Conservation (phyloP, 2,113 vertebrate genomes). For the Myodes glareolus region DNA sequence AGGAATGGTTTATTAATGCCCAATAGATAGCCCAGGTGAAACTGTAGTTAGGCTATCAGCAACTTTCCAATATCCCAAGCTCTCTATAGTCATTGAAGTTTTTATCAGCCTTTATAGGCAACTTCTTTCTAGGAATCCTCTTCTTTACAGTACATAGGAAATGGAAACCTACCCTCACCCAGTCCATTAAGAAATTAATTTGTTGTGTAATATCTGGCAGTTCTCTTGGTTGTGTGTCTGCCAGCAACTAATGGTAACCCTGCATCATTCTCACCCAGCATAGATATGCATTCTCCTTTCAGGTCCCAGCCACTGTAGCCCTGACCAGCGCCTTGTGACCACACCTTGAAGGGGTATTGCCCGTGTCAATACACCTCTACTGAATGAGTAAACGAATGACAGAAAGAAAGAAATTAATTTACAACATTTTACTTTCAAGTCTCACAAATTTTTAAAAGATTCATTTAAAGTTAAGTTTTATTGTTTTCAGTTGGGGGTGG, state of each 20-base stretch:
- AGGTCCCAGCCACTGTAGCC: not conserved
- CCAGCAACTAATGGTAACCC: not conserved
- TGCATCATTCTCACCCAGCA: not conserved
- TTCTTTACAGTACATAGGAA: not conserved
- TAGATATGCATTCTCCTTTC: not conserved
- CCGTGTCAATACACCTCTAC: not conserved
- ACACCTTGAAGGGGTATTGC: not conserved
- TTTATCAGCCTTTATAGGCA: not conserved
- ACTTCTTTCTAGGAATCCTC: not conserved
- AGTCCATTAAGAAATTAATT: not conserved
- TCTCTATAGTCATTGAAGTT: not conserved
- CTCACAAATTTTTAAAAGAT: not conserved
- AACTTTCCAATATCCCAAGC: not conserved
- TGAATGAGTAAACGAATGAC: not conserved
- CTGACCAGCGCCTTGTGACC: not conserved
- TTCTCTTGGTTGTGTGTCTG: not conserved
- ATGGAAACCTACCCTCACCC: not conserved
- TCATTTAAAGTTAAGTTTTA: not conserved
- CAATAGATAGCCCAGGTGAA: not conserved
- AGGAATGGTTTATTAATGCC: not conserved
- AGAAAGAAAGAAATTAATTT: not conserved
- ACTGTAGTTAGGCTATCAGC: not conserved
- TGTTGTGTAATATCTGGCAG: not conserved
- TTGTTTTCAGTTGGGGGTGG: not conserved
- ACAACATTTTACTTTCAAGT: constrained; percentile 12